Percentiles rank a stretch among this genome's conserved stretches.
phyloP scores from a whole-genome alignment of 1,140 invertebrate species.

The Rhyzopertha dominica region DNA sequence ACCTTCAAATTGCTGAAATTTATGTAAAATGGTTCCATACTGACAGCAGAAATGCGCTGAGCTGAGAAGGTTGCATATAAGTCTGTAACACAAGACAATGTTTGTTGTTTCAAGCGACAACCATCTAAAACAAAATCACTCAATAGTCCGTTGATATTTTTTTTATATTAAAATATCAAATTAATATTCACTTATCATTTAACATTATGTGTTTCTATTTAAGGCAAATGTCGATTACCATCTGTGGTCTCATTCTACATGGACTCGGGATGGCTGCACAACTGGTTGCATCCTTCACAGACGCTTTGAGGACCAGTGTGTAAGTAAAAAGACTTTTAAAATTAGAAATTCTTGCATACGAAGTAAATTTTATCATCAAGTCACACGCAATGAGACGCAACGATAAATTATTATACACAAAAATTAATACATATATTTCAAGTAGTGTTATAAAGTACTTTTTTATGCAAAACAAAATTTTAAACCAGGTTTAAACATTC shows the following conservation, averaged over 20 bases:
- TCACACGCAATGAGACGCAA: too few relatives aligned
- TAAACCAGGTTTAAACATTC: constrained; percentile 9
- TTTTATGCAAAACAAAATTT: not conserved
- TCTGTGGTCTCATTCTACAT: constrained; percentile 66
- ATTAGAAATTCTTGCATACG: too few relatives aligned
- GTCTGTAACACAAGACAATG: too few relatives aligned
- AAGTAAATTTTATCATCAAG: too few relatives aligned
- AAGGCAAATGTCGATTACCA: constrained; percentile 62
- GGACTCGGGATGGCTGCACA: constrained; percentile 77
- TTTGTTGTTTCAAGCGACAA: too few relatives aligned
- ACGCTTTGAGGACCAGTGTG: constrained; percentile 71
- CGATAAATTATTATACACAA: too few relatives aligned
- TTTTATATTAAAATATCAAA: too few relatives aligned
- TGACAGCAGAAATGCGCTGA: too few relatives aligned
- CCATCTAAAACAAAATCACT: not conserved
- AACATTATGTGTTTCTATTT: constrained; percentile 40
- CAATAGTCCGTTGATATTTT: not conserved
- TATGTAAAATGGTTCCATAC: too few relatives aligned
- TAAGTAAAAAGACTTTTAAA: too few relatives aligned
- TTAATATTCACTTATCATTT: too few relatives aligned
- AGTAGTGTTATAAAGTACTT: not conserved
- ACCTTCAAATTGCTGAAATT: too few relatives aligned
- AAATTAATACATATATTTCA: constrained; percentile 4
- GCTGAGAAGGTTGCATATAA: not conserved
- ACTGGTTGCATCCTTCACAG: constrained; percentile 74